Percentiles rank a stretch among this genome's conserved stretches.
Conservation (phyloP, 2,888 invertebrate species). For the Bursaphelenchus okinawaensis region DNA sequence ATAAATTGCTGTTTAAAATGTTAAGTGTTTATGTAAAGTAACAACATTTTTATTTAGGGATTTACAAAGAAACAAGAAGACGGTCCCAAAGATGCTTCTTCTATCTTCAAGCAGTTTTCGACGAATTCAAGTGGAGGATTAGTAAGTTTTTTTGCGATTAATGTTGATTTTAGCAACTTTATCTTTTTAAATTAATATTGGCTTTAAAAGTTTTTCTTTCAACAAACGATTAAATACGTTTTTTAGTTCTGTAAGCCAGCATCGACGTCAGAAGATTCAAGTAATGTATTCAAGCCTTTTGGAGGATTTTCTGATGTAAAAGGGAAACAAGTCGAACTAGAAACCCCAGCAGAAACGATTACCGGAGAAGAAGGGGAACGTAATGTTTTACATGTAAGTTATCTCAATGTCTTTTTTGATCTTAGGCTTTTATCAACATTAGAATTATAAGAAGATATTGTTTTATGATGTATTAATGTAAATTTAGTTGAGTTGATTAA, state of each 20-base stretch:
- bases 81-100: slow-evolving; percentile 21
- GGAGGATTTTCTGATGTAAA: slow-evolving; percentile 4
- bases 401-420: neutral
- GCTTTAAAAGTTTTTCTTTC: no score
- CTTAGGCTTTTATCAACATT: slow-evolving; percentile 5
- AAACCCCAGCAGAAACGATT: slow-evolving; percentile 22
- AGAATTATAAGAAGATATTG: neutral
- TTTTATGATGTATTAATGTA: no score
- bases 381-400: slow-evolving; percentile 37
- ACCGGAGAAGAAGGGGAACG: slow-evolving; percentile 51
- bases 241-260: slow-evolving; percentile 1
- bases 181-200: neutral
- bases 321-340: neutral
- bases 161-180: neutral
- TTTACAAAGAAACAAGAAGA: neutral
- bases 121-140: neutral
- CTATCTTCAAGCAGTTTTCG: slow-evolving; percentile 22
- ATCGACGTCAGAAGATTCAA: slow-evolving; percentile 7
- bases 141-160: neutral
- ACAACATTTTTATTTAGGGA: slow-evolving; percentile 1
- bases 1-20: no score
- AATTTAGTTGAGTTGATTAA: no score
- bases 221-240: neutral
- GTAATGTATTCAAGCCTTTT: slow-evolving; percentile 16
- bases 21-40: neutral